These are phyloP conservation scores for Dichetophora obliterata DNA, from an alignment of 2,888 invertebrate species.

Conservation along the genomic window DNA sequence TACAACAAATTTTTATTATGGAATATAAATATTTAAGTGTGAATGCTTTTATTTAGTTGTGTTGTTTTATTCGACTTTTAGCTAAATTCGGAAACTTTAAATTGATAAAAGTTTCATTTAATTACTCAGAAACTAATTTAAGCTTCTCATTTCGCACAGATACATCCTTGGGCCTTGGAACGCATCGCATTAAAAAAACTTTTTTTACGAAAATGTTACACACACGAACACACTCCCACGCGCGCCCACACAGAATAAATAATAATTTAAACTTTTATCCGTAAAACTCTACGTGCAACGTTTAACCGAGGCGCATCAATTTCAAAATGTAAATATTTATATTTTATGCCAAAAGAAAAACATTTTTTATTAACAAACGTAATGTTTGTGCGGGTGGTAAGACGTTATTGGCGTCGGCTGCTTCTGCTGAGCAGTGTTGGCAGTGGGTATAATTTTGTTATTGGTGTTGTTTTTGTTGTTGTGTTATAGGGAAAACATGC, in stretches of 20 bases:
- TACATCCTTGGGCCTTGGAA: no score
- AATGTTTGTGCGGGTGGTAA: neutral
- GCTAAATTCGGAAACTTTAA: neutral
- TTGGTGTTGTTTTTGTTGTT: neutral
- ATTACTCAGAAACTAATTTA: neutral
- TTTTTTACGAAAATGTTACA: neutral
- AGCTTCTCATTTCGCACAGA: neutral
- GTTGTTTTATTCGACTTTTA: neutral
- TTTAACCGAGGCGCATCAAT: slow-evolving; percentile 59
- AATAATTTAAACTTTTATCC: slow-evolving; percentile 25
- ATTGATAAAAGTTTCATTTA: neutral
- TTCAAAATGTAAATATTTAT: slow-evolving; percentile 68
- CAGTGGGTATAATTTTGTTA: neutral
- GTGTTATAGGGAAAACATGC: neutral
- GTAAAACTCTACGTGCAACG: slow-evolving; percentile 20
- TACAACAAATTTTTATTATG: no score
- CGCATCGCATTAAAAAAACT: no score
- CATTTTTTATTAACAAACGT: slow-evolving; percentile 15
- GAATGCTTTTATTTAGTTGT: neutral
- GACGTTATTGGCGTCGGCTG: no score
- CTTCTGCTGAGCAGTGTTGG: no score
- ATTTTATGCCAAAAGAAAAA: slow-evolving; percentile 63
- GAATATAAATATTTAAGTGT: neutral
- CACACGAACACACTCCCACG: neutral
- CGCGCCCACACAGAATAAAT: slow-evolving; percentile 19